Percentiles rank a stretch among this genome's conserved stretches.
Conservation (phyloP, 2,797 vertebrate genomes). For the Melanotaenia boesemani region DNA sequence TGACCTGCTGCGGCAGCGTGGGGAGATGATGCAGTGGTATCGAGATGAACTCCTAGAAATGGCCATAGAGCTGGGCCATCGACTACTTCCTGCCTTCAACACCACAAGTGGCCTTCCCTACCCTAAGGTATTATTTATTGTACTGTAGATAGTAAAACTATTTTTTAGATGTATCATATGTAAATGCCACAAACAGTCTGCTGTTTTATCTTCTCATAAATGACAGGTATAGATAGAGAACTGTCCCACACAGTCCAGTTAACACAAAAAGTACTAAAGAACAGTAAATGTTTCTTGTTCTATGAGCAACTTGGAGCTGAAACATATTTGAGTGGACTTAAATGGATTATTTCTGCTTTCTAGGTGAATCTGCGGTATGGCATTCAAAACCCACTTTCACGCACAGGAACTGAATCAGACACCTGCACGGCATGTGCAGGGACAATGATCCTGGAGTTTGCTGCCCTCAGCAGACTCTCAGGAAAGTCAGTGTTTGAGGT, state of each 20-base stretch:
- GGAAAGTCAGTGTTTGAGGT: slow-evolving; percentile 88
- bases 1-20: slow-evolving; percentile 79
- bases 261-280: background rate
- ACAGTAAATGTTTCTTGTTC: background rate
- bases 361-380: slow-evolving; percentile 88
- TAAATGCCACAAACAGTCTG: background rate
- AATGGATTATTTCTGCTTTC: background rate
- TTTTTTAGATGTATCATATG: slow-evolving; percentile 2
- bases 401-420: slow-evolving; percentile 87
- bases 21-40: slow-evolving; percentile 87
- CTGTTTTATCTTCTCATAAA: background rate
- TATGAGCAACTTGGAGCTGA: background rate
- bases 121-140: slow-evolving; percentile 78
- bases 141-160: slow-evolving; percentile 2
- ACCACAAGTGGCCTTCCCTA: slow-evolving; percentile 90
- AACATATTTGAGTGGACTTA: slow-evolving; percentile 9
- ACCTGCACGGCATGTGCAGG: slow-evolving; percentile 90
- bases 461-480: slow-evolving; percentile 86
- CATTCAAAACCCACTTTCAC: slow-evolving; percentile 84
- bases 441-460: slow-evolving; percentile 89
- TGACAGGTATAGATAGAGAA: background rate
- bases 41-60: slow-evolving; percentile 85
- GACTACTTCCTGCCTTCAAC: slow-evolving; percentile 88
- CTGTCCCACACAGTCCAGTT: background rate
- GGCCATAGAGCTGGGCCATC: slow-evolving; percentile 86